A percentile compares a stretch with the other conserved stretches of the same genome.
Evolutionary conservation across 2,797 vertebrate species (phyloP).

Genomic region (Neosalanx taihuensis): DNA sequence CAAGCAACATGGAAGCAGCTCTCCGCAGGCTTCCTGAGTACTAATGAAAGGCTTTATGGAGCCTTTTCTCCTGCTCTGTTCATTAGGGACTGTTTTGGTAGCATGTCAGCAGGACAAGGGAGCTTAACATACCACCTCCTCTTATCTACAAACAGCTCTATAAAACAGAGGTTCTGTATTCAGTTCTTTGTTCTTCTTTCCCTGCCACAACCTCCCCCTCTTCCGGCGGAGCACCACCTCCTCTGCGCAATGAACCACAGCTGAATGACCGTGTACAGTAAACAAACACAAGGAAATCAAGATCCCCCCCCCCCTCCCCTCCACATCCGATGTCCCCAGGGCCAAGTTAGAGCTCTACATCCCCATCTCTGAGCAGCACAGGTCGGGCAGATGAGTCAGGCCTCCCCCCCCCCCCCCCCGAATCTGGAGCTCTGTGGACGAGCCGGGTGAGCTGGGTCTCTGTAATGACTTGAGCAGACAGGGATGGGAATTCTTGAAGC

Average conservation of each 20-base stretch:
- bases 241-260: conserved; percentile 5
- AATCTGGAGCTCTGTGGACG: conserved; percentile 46
- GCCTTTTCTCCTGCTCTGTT: conserved; percentile 21
- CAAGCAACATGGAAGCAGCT: conserved; percentile 42
- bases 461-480: conserved; percentile 59
- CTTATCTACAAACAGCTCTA: background rate
- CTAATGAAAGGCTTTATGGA: conserved; percentile 53
- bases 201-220: background rate
- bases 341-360: background rate
- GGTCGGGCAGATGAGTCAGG: conserved; percentile 32
- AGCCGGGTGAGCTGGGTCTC: conserved; percentile 28
- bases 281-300: conserved; percentile 3
- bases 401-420: conserved; percentile 16
- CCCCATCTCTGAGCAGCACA: conserved; percentile 30
- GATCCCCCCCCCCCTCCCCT: background rate
- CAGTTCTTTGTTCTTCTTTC: too few relatives aligned
- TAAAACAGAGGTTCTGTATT: background rate
- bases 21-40: conserved; percentile 37
- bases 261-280: background rate
- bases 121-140: background rate
- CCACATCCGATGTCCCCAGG: background rate
- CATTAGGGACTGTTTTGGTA: conserved; percentile 29
- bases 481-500: conserved; percentile 38
- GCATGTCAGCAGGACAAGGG: background rate
- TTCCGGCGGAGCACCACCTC: background rate